A percentile compares a stretch with the other conserved stretches of the same genome.
These are phyloP conservation scores for Drosophila pegasa DNA, from an alignment of 2,888 invertebrate species.

Conservation along the genomic window DNA sequence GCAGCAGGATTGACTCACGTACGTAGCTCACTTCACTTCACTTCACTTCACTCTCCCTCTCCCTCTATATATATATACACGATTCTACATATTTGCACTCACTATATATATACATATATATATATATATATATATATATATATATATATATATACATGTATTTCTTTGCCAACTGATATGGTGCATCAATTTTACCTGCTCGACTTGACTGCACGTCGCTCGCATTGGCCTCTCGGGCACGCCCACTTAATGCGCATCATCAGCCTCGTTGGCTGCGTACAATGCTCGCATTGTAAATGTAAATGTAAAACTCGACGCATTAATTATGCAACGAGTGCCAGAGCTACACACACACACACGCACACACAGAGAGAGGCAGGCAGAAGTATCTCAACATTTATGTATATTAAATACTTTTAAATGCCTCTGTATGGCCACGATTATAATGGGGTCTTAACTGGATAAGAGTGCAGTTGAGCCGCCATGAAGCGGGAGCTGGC, in stretches of 20 bases:
- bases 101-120: not conserved
- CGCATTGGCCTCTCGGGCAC: constrained; percentile 20
- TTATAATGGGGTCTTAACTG: constrained; percentile 48
- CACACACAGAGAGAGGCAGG: too few species aligned
- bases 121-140: not conserved
- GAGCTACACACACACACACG: not conserved
- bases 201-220: constrained; percentile 30
- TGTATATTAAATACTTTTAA: constrained; percentile 64
- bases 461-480: constrained; percentile 66
- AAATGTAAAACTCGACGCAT: constrained; percentile 71
- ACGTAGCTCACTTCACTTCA: constrained; percentile 4
- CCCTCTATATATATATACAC: not conserved
- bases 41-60: too few species aligned
- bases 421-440: constrained; percentile 37
- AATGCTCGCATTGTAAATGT: constrained; percentile 66
- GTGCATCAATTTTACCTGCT: constrained; percentile 18
- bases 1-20: constrained; percentile 31
- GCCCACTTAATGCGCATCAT: constrained; percentile 62
- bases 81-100: constrained; percentile 2
- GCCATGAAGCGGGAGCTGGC: constrained; percentile 6
- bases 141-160: not conserved
- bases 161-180: constrained; percentile 30
- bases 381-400: constrained; percentile 52
- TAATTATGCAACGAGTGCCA: constrained; percentile 68
- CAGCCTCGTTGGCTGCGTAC: constrained; percentile 41